Conservation (phyloP, 2,888 invertebrate species). For the Brassicogethes aeneus region DNA sequence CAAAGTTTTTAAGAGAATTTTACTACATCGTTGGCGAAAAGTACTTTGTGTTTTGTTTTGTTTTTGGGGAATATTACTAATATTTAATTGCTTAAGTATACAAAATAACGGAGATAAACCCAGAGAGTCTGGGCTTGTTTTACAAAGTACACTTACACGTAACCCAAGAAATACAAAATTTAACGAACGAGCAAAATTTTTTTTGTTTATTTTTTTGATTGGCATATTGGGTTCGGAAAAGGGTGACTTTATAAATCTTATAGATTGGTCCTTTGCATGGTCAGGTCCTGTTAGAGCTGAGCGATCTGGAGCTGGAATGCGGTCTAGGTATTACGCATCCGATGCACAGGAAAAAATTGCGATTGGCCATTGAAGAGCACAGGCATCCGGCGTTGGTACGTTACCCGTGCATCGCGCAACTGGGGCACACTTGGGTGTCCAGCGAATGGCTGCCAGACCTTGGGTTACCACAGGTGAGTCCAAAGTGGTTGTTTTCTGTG, state of each 20-base stretch:
- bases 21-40: too few relatives aligned
- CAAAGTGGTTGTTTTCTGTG: neutral
- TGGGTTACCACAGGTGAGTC: slow-evolving; percentile 65
- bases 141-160: too few relatives aligned
- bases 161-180: slow-evolving; percentile 2
- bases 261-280: slow-evolving; percentile 60
- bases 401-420: slow-evolving; percentile 77
- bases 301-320: slow-evolving; percentile 83
- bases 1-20: too few relatives aligned
- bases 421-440: slow-evolving; percentile 90
- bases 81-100: too few relatives aligned
- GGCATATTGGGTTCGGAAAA: slow-evolving; percentile 18
- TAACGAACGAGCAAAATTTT: neutral
- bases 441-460: slow-evolving; percentile 89
- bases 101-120: too few relatives aligned
- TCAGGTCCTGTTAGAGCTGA: slow-evolving; percentile 83
- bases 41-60: too few relatives aligned
- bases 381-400: slow-evolving; percentile 78
- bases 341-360: slow-evolving; percentile 86
- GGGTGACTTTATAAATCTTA: slow-evolving; percentile 45
- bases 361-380: slow-evolving; percentile 89
- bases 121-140: too few relatives aligned
- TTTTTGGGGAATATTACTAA: too few relatives aligned
- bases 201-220: slow-evolving; percentile 7
- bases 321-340: slow-evolving; percentile 87